phyloP scores from a whole-genome alignment of 1,140 invertebrate species.

The Laupala kohalensis region DNA sequence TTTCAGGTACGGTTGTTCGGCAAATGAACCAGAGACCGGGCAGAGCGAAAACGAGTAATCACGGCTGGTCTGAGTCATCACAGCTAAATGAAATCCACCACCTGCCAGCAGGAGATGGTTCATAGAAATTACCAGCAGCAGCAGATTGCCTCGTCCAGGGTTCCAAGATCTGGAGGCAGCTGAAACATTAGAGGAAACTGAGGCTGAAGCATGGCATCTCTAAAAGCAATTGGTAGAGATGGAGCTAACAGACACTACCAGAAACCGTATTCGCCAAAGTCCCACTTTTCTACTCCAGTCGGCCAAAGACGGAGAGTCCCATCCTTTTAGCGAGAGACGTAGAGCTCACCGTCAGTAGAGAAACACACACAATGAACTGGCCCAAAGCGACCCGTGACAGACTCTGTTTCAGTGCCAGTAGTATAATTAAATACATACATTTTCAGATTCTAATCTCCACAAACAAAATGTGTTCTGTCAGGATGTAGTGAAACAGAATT shows the following conservation, averaged over 20 bases:
- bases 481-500: slow-evolving; percentile 87
- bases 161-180: too few species aligned
- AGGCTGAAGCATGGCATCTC: background rate
- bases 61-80: too few species aligned
- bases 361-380: slow-evolving; percentile 91
- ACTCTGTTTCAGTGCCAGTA: slow-evolving; percentile 83
- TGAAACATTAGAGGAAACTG: slow-evolving; percentile 9
- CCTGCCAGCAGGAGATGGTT: too few species aligned
- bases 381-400: slow-evolving; percentile 95
- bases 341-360: slow-evolving; percentile 85
- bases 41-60: too few species aligned
- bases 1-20: too few species aligned
- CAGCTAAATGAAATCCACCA: too few species aligned
- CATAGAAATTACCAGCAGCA: too few species aligned
- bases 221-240: background rate
- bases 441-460: slow-evolving; percentile 92
- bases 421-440: slow-evolving; percentile 95
- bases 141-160: too few species aligned
- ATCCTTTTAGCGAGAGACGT: slow-evolving; percentile 93
- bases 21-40: too few species aligned
- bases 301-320: slow-evolving; percentile 91
- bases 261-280: too few species aligned
- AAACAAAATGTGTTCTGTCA: slow-evolving; percentile 81
- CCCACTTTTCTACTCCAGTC: slow-evolving; percentile 82
- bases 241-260: slow-evolving; percentile 74